Percentiles rank a stretch among this genome's conserved stretches.
phyloP scores from a whole-genome alignment of 2,113 vertebrate genomes.

The Phaetusa simplex region DNA sequence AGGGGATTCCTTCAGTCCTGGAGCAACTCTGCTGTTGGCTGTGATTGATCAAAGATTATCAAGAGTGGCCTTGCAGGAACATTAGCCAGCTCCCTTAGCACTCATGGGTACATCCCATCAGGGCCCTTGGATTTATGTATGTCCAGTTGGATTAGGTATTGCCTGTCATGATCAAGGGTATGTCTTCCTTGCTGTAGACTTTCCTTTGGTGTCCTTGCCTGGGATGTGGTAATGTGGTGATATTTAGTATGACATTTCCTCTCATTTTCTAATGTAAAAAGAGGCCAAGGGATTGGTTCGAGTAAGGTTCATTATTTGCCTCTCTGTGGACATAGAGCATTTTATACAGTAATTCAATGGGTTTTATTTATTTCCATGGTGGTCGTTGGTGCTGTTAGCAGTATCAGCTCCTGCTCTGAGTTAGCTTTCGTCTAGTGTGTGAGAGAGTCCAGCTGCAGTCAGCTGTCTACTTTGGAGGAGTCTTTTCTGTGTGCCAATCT shows the following conservation, averaged over 20 bases:
- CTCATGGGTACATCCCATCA: background rate
- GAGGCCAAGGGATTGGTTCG: background rate
- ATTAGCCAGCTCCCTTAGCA: background rate
- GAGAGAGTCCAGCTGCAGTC: background rate
- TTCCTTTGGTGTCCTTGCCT: background rate
- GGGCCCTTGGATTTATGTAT: rapidly evolving
- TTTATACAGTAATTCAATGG: background rate
- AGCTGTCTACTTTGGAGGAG: background rate
- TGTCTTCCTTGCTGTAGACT: background rate
- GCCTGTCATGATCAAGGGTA: background rate
- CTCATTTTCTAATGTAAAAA: background rate
- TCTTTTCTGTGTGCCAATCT: background rate
- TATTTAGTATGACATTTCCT: background rate
- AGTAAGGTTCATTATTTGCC: background rate
- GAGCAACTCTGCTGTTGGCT: background rate
- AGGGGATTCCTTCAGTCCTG: background rate
- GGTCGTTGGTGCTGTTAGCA: background rate
- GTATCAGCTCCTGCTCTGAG: background rate
- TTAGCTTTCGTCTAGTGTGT: background rate
- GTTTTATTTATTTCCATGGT: background rate
- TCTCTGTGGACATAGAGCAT: background rate
- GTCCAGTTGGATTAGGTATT: background rate
- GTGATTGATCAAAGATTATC: background rate
- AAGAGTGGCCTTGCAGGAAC: background rate
- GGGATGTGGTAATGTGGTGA: background rate